phyloP scores from a whole-genome alignment of 2,888 invertebrate genomes.

The Plutella xylostella region DNA sequence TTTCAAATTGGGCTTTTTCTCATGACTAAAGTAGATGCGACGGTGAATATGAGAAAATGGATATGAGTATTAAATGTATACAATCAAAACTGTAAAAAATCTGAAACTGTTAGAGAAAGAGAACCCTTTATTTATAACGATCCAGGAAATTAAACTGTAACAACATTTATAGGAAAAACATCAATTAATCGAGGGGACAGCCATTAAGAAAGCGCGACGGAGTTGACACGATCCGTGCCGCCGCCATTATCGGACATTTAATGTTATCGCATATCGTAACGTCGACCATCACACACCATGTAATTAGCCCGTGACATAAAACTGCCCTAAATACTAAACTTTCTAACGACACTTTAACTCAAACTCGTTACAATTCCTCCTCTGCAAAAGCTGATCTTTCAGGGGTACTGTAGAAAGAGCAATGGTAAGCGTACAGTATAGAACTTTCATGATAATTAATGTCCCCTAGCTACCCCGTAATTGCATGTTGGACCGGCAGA shows the following conservation, averaged over 20 bases:
- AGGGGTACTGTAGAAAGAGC: conserved; percentile 9
- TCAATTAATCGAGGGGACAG: conserved; percentile 35
- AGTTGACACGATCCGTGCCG: conserved; percentile 46
- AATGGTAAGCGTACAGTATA: conserved; percentile 18
- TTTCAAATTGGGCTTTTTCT: not conserved
- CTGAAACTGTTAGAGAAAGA: conserved; percentile 13
- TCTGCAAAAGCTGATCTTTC: too few relatives aligned
- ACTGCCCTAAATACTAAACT: conserved; percentile 29
- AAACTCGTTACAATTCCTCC: not conserved
- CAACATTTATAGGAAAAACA: conserved; percentile 28
- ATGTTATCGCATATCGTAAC: conserved; percentile 62
- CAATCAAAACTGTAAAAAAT: not conserved
- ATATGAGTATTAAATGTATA: not conserved
- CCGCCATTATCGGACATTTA: conserved; percentile 56
- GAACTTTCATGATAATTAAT: not conserved
- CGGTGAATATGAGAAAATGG: too few relatives aligned
- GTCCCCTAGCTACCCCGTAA: conserved; percentile 15
- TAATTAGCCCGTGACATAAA: conserved; percentile 53
- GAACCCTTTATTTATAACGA: conserved; percentile 29
- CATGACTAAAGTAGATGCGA: too few relatives aligned
- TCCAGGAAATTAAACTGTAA: conserved; percentile 16
- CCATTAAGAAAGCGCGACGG: conserved; percentile 49
- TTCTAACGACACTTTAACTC: not conserved
- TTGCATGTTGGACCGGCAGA: conserved; percentile 35
- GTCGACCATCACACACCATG: conserved; percentile 37